Conservation (phyloP, 2,888 invertebrate species). For the Limnephilus marmoratus region DNA sequence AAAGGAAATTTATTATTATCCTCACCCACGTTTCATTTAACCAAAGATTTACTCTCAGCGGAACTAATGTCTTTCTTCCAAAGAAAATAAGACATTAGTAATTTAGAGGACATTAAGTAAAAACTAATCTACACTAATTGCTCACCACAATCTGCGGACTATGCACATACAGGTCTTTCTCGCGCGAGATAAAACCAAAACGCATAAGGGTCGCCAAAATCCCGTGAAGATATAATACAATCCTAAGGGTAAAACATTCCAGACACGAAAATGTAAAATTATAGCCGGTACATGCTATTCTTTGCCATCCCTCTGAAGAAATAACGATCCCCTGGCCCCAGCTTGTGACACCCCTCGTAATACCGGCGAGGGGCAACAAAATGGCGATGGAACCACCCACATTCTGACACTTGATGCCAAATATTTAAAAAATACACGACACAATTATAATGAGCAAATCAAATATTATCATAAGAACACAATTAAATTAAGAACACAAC, state of each 20-base stretch:
- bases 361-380: background rate
- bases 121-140: background rate
- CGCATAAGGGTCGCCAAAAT: slow-evolving; percentile 14
- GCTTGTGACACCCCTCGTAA: slow-evolving; percentile 43
- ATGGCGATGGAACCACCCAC: slow-evolving; percentile 43
- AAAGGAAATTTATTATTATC: background rate
- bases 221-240: slow-evolving; percentile 6
- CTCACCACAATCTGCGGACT: background rate
- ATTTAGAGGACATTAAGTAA: background rate
- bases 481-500: background rate
- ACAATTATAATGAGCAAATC: background rate
- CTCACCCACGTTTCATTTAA: background rate
- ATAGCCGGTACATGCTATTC: slow-evolving; percentile 32
- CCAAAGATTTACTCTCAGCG: background rate
- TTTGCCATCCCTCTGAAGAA: slow-evolving; percentile 31
- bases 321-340: slow-evolving; percentile 33
- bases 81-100: background rate
- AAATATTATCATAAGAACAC: too few species aligned
- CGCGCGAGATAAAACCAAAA: background rate
- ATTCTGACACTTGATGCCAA: background rate
- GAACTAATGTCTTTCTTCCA: background rate
- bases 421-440: background rate
- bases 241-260: slow-evolving; percentile 14
- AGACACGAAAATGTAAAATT: slow-evolving; percentile 39
- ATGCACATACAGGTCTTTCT: background rate